Evolutionary conservation across 2,113 vertebrate species (phyloP).

Genomic region (Barnardius zonarius): DNA sequence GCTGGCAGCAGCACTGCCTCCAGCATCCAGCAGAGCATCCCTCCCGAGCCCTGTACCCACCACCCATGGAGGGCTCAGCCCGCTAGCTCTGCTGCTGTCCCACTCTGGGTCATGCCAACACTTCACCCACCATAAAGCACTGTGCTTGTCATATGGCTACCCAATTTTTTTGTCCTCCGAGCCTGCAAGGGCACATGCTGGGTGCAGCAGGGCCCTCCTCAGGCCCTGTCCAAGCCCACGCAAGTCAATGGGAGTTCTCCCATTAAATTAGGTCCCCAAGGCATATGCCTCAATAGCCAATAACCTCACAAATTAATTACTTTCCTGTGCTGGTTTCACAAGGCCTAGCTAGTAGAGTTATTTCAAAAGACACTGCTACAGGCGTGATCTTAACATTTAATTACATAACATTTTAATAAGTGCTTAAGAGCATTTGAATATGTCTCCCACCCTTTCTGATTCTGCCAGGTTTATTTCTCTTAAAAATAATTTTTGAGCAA

Average conservation of each 20-base stretch:
- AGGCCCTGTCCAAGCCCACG: neutral
- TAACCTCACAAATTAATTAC: slow-evolving; percentile 28
- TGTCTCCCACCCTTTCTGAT: slow-evolving; percentile 27
- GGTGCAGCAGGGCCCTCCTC: neutral
- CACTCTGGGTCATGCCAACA: neutral
- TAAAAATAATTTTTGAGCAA: neutral
- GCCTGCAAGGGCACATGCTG: neutral
- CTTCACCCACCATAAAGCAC: neutral
- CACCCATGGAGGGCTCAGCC: neutral
- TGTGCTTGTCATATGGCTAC: neutral
- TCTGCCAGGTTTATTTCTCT: slow-evolving; percentile 14
- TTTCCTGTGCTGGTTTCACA: slow-evolving; percentile 7
- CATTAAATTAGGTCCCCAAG: slow-evolving; percentile 11
- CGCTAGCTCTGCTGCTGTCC: neutral
- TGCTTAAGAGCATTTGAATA: neutral
- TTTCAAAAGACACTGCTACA: slow-evolving; percentile 49
- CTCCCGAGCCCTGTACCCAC: neutral
- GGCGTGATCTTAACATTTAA: slow-evolving; percentile 52
- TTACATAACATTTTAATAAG: slow-evolving; percentile 57
- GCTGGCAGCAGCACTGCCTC: neutral
- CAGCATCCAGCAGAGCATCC: slow-evolving; percentile 28
- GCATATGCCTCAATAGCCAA: neutral
- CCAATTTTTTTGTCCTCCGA: neutral
- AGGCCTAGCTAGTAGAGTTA: neutral
- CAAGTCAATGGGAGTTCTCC: slow-evolving; percentile 14